Percentiles rank a stretch among this genome's conserved stretches.
Conservation (phyloP, 2,797 vertebrate species). For the Dicrostonyx torquatus region DNA sequence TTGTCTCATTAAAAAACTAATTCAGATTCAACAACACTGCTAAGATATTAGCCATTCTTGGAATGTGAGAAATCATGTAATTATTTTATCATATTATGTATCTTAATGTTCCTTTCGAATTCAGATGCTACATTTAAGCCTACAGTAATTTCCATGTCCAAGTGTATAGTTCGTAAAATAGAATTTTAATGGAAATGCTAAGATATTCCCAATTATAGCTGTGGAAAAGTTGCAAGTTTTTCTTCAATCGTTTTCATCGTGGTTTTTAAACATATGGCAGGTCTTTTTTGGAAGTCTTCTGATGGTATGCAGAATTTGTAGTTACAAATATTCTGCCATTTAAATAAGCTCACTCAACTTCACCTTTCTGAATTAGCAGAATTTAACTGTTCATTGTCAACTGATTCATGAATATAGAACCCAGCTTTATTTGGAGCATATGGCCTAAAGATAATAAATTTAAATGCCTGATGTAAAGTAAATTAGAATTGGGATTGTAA, state of each 20-base stretch:
- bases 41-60: conserved; percentile 50
- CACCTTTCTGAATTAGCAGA: conserved; percentile 85
- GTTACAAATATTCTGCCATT: conserved; percentile 85
- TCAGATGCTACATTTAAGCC: conserved; percentile 43
- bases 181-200: conserved; percentile 80
- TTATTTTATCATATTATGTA: conserved; percentile 43
- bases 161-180: conserved; percentile 72
- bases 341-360: conserved; percentile 84
- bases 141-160: conserved; percentile 70
- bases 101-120: conserved; percentile 56
- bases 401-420: conserved; percentile 84
- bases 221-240: conserved; percentile 79
- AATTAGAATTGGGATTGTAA: conserved; percentile 85
- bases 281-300: conserved; percentile 78
- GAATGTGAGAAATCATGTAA: not conserved
- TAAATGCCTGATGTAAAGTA: conserved; percentile 84
- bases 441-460: conserved; percentile 84
- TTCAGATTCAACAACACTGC: not conserved
- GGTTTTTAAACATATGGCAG: conserved; percentile 82
- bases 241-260: conserved; percentile 65
- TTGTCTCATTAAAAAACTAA: not conserved
- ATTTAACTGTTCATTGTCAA: conserved; percentile 83
- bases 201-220: conserved; percentile 79
- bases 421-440: conserved; percentile 73
- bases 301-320: conserved; percentile 81